Evolutionary conservation across 2,888 invertebrate genomes (phyloP), one percentile per base, ranked within the genome.

Genomic region (Cepaea hortensis): DNA sequence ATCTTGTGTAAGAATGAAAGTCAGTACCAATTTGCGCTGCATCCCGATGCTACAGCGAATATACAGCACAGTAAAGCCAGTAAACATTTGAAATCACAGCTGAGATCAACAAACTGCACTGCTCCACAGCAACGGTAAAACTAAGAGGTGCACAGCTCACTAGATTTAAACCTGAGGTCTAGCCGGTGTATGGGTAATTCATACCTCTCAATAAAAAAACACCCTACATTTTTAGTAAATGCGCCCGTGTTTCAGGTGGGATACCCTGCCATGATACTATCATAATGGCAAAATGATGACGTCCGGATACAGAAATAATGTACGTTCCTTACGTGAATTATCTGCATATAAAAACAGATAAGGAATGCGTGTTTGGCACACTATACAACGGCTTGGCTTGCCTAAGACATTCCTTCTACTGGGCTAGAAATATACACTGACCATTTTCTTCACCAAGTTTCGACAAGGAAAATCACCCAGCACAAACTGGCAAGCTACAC

Each of bases 121-220:
- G n/a, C 76, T 76, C 65, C 65, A 76, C 35, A 3, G 65, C 61
- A 84, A 76, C 65, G 75, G 65, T 84, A 65, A 62, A 76, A 65
- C 84, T 73, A 55, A 76, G 48, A 35, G 84, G 84, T 48, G 62
- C 73, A 76, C 76, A 65, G 76, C n/a, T 75, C 62, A 35, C 65
- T 46, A 75, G 23, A 84, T 84, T 84, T 75, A 75, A 84, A 84
- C 75, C 76, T 61, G 61, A 83, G 46, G 46, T n/a, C 6, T 76
- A 73, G 76, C 65, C 84, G 84, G 84, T 84, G 84, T 84, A 61
- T 7, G 4, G n/a, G 62, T 55, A 76, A 35, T 20, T 84, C 48
- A 62, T 20, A 15, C 65, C 7, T 23, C 76, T 50, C 75, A 13
- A 55, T 55, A 48, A 23, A 35, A 77, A 79, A 79, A 79, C 62